Evolutionary conservation across 1,140 invertebrate genomes (phyloP).

Genomic region (Euschistus heros): DNA sequence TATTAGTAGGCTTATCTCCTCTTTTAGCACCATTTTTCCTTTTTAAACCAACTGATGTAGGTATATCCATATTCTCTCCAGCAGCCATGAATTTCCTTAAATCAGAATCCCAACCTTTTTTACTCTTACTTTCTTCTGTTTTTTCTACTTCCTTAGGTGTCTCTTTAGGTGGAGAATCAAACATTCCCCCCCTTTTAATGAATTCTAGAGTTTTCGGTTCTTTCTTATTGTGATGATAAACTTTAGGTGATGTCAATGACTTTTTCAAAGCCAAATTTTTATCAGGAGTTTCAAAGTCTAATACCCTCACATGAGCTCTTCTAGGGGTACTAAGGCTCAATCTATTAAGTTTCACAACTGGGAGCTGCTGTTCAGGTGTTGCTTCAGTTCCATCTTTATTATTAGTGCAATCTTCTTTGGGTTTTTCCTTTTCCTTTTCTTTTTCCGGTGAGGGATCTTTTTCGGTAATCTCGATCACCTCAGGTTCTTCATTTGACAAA

Average conservation of each 20-base stretch:
- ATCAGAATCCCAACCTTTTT: slow-evolving; percentile 22
- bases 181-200: slow-evolving; percentile 7
- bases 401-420: neutral
- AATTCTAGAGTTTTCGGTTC: neutral
- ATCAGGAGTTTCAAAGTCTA: slow-evolving; percentile 22
- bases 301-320: slow-evolving; percentile 18
- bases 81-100: slow-evolving; percentile 3
- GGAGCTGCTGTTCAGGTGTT: slow-evolving; percentile 5
- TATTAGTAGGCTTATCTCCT: neutral
- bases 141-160: neutral
- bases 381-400: neutral
- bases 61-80: slow-evolving; percentile 13
- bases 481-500: too few relatives aligned
- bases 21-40: neutral
- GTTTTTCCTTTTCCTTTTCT: neutral
- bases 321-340: slow-evolving; percentile 21
- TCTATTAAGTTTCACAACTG: neutral
- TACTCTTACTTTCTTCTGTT: slow-evolving; percentile 10
- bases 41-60: slow-evolving; percentile 10
- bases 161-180: slow-evolving; percentile 14
- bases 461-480: too few relatives aligned
- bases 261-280: slow-evolving; percentile 6
- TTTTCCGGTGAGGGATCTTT: neutral
- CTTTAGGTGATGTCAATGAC: slow-evolving; percentile 21
- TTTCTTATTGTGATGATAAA: neutral